Evolutionary conservation across 2,113 vertebrate genomes (phyloP).

Genomic region (Megaceryle maxima): DNA sequence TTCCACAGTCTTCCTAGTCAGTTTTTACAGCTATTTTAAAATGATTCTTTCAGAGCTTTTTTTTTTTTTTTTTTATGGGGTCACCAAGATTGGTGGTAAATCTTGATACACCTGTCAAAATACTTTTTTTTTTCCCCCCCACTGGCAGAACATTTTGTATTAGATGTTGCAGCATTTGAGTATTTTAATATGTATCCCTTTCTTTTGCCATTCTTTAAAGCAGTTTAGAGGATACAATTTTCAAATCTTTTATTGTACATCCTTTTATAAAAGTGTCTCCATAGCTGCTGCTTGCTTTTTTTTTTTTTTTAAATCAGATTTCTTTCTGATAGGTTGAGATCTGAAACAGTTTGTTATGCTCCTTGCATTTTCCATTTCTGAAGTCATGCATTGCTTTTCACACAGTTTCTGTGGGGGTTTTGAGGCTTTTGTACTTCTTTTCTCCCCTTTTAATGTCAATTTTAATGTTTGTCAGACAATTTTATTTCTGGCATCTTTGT

Average conservation of each 20-base stretch:
- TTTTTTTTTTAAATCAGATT: background rate
- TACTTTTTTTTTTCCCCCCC: background rate
- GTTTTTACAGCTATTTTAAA: background rate
- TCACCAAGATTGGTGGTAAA: background rate
- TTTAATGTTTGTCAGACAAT: slow-evolving; percentile 8
- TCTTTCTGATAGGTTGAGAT: background rate
- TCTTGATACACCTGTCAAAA: slow-evolving; percentile 11
- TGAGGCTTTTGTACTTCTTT: slow-evolving; percentile 18
- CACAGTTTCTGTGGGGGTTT: background rate
- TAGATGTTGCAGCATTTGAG: background rate
- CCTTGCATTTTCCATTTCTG: slow-evolving; percentile 28
- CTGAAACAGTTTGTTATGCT: slow-evolving; percentile 24
- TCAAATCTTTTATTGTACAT: background rate
- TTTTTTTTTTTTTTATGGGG: background rate
- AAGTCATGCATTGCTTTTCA: slow-evolving; percentile 3
- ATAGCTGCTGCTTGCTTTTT: background rate
- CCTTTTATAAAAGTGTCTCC: slow-evolving; percentile 9
- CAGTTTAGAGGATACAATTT: slow-evolving; percentile 7
- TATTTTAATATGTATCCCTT: slow-evolving; percentile 1
- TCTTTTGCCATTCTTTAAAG: background rate
- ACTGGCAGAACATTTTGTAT: background rate
- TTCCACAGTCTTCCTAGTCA: background rate
- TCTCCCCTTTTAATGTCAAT: background rate
- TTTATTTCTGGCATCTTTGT: slow-evolving; percentile 26
- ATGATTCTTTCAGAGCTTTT: background rate